phyloP scores from a whole-genome alignment of 2,797 vertebrate genomes.

The Sebastiscus albofasciatus region DNA sequence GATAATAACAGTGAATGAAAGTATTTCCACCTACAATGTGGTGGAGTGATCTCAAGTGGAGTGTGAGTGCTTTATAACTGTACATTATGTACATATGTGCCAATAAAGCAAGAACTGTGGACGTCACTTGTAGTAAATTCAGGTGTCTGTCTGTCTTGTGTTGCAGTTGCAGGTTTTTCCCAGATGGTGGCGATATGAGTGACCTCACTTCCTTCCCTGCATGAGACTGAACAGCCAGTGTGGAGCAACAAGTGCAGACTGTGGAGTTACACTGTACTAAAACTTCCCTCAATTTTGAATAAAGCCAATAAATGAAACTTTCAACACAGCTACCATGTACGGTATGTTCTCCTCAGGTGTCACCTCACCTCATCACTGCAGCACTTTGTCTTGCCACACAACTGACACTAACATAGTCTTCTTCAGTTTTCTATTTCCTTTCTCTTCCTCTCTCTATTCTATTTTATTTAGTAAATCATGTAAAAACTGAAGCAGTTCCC shows the following conservation, averaged over 20 bases:
- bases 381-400: neutral
- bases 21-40: neutral
- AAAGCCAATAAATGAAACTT: neutral
- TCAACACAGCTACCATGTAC: neutral
- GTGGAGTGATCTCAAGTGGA: neutral
- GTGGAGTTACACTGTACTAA: neutral
- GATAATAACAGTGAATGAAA: neutral
- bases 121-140: neutral
- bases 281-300: neutral
- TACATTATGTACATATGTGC: neutral
- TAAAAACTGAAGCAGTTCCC: too few species aligned
- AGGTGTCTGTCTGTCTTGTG: neutral
- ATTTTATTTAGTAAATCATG: too few species aligned
- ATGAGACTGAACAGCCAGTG: neutral
- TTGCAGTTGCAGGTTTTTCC: constrained; percentile 26
- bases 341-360: neutral
- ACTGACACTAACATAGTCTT: neutral
- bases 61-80: neutral
- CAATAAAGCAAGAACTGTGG: neutral
- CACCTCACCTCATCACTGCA: neutral
- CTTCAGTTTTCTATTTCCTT: neutral
- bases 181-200: constrained; percentile 28
- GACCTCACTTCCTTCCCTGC: neutral
- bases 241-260: neutral
- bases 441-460: too few species aligned